Conservation (phyloP, 2,797 vertebrate species). For the Danio jaintianensis region DNA sequence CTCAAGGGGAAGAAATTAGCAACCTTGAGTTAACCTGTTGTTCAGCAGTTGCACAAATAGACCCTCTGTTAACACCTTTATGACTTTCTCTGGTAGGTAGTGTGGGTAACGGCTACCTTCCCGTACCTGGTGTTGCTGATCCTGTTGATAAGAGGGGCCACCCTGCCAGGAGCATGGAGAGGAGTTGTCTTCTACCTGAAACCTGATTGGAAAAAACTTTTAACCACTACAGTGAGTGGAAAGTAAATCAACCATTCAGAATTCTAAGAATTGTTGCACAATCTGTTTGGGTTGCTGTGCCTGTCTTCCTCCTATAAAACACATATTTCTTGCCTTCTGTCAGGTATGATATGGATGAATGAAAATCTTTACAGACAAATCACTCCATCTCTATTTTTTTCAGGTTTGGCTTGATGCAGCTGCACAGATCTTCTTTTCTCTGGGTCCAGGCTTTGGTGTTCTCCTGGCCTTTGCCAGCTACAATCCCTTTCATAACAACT, state of each 20-base stretch:
- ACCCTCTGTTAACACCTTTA: not conserved
- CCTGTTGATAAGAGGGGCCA: slow-evolving; percentile 92
- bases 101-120: slow-evolving; percentile 98
- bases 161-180: slow-evolving; percentile 95
- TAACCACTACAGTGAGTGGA: slow-evolving; percentile 86
- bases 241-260: not conserved
- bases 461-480: slow-evolving; percentile 96
- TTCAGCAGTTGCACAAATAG: not conserved
- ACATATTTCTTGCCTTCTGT: not conserved
- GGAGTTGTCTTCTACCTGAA: slow-evolving; percentile 95
- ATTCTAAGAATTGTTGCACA: not conserved
- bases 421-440: slow-evolving; percentile 98
- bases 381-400: not conserved
- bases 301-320: not conserved
- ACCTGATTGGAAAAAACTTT: slow-evolving; percentile 93
- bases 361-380: slow-evolving; percentile 18
- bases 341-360: slow-evolving; percentile 20
- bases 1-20: not conserved
- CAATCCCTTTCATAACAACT: slow-evolving; percentile 99
- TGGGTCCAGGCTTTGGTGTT: slow-evolving; percentile 96
- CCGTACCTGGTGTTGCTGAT: slow-evolving; percentile 92
- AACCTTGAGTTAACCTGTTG: not conserved
- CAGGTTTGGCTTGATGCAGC: slow-evolving; percentile 98
- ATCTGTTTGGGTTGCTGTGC: not conserved
- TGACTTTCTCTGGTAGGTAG: slow-evolving; percentile 80